Percentiles rank a stretch among this genome's conserved stretches.
phyloP scores from a whole-genome alignment of 2,797 vertebrate genomes.

The Sparus aurata region DNA sequence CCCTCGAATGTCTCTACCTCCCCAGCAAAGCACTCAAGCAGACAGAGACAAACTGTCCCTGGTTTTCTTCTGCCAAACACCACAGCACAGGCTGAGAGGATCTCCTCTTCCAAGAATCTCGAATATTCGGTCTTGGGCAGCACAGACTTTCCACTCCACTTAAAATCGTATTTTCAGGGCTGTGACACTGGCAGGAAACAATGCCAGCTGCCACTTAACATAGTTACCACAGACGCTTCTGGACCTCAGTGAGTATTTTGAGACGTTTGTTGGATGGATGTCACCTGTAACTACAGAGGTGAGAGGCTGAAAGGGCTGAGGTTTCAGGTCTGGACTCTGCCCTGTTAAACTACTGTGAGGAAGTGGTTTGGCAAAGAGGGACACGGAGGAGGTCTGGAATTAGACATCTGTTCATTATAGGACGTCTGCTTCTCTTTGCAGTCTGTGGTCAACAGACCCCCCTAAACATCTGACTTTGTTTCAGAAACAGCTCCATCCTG shows the following conservation, averaged over 20 bases:
- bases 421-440: constrained; percentile 44
- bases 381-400: constrained; percentile 61
- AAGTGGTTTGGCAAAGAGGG: constrained; percentile 66
- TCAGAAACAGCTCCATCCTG: constrained; percentile 17
- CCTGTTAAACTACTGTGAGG: constrained; percentile 52
- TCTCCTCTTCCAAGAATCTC: constrained; percentile 51
- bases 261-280: constrained; percentile 31
- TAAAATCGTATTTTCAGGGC: constrained; percentile 53
- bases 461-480: constrained; percentile 33
- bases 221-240: constrained; percentile 31
- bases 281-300: constrained; percentile 52
- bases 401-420: constrained; percentile 66
- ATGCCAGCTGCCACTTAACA: constrained; percentile 53
- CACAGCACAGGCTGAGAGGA: constrained; percentile 22
- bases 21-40: neutral
- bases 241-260: constrained; percentile 41
- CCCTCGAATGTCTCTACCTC: neutral
- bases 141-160: constrained; percentile 31
- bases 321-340: constrained; percentile 44
- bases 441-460: constrained; percentile 16
- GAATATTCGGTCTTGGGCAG: constrained; percentile 53
- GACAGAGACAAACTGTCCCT: constrained; percentile 19
- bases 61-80: constrained; percentile 40
- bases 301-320: constrained; percentile 32
- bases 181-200: constrained; percentile 58